phyloP scores from a whole-genome alignment of 2,797 vertebrate genomes.

The Phoebastria nigripes region DNA sequence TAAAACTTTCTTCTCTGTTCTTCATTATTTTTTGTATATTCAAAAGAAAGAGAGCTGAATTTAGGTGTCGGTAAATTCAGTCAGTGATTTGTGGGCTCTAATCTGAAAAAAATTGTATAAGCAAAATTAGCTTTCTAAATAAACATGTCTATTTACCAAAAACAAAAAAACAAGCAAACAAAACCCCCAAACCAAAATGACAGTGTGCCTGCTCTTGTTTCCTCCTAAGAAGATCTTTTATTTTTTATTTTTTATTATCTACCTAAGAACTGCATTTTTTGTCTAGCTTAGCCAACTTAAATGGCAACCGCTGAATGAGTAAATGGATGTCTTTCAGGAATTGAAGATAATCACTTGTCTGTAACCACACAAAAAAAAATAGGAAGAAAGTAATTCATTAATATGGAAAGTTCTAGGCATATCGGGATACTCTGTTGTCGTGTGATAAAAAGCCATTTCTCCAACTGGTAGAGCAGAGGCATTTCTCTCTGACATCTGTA shows the following conservation, averaged over 20 bases:
- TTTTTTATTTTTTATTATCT: background rate
- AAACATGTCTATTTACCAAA: background rate
- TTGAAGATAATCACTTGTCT: background rate
- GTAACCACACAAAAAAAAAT: background rate
- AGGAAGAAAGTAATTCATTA: background rate
- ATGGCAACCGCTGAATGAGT: background rate
- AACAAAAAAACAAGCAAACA: background rate
- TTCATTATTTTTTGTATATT: background rate
- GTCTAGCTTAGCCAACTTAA: background rate
- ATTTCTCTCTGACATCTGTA: background rate
- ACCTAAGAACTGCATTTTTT: background rate
- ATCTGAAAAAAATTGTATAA: background rate
- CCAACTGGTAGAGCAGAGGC: background rate
- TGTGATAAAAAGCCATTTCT: background rate
- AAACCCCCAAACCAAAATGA: background rate
- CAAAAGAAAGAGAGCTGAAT: background rate
- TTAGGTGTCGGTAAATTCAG: background rate
- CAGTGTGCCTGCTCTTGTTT: background rate
- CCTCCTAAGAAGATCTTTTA: background rate
- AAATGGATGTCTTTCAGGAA: background rate
- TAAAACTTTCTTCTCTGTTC: background rate
- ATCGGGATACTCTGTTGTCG: accelerated
- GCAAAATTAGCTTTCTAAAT: background rate
- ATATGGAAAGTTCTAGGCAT: background rate
- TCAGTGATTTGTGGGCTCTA: background rate